These are phyloP conservation scores for Steatornis caripensis DNA, from an alignment of 2,113 vertebrate species.

Conservation along the genomic window DNA sequence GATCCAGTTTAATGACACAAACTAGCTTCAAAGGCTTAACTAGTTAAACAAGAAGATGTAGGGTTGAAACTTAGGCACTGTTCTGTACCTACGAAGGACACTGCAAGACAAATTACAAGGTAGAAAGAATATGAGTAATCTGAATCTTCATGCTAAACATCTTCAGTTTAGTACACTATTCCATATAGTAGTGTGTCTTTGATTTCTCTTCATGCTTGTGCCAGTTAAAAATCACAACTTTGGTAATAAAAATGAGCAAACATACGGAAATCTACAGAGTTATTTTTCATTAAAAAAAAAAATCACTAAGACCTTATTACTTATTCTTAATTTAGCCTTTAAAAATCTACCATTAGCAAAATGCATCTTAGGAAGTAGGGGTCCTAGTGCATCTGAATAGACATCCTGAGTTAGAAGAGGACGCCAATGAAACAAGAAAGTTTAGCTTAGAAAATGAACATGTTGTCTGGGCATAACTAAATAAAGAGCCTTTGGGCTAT, in stretches of 20 bases:
- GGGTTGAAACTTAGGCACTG: neutral
- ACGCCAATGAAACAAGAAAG: neutral
- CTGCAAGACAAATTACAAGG: neutral
- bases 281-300: neutral
- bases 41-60: neutral
- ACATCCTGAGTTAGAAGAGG: neutral
- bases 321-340: neutral
- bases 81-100: neutral
- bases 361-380: neutral
- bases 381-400: neutral
- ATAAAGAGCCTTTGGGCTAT: neutral
- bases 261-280: neutral
- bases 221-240: neutral
- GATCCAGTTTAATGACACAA: neutral
- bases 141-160: neutral
- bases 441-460: neutral
- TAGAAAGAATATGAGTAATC: neutral
- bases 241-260: neutral
- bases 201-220: neutral
- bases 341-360: neutral
- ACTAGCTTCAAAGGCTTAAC: neutral
- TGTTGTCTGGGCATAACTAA: neutral
- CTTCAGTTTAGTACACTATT: neutral
- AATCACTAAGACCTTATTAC: neutral
- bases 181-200: neutral